Base-by-base conservation (phyloP, 2,797 vertebrate genomes). In the Falco columbarius region DNA sequence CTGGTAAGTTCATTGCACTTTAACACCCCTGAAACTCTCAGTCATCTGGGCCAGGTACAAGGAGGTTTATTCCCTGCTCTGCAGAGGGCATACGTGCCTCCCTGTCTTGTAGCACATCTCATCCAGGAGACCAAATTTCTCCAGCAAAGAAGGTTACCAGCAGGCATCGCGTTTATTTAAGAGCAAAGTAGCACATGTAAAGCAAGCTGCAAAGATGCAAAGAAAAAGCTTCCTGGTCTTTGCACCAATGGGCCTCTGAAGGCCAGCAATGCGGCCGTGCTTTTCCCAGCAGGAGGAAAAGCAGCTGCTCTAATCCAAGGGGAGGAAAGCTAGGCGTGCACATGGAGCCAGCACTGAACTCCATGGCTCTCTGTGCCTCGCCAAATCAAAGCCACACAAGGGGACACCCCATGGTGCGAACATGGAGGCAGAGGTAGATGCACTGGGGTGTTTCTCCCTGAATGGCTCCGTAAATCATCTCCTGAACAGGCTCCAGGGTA, bases 341-440 rank as follows among this genome's bases (percentile, higher is more conserved):
- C 3, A 1, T 0, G 0, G 29, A 73, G 34, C 24, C 40, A 21
- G 40, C 6, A 17, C 63, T 29, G 49, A 55, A 8, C 26, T 40
- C 84, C 66, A 17, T 1, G 4, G 66, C 30, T 63, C 38, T 10
- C 29, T 1, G 1, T 22, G 34, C 62, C 34, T 67, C 32, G 26
- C 44, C 24, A 16, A 2, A 29, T 10, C 1, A 2, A 34, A 40
- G 65, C n/a, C 1, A 1, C 13, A 29, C 65, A 32, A 62, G 12
- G 13, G 7, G 12, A 19, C 15, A 29, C 16, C 27, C 55, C 1
- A 0, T 27, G 14, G 9, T 7, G 14, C 0, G 4, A 68, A 21
- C 10, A 9, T 2, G 0, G 73, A 61, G 47, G 20, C n/a, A 61
- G 65, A n/a, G 38, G 24, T n/a, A 42, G 56, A 30, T 23, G 47